Conservation (phyloP, 64 coral and sea anemone genomes). For the Pachyseris speciosa region DNA sequence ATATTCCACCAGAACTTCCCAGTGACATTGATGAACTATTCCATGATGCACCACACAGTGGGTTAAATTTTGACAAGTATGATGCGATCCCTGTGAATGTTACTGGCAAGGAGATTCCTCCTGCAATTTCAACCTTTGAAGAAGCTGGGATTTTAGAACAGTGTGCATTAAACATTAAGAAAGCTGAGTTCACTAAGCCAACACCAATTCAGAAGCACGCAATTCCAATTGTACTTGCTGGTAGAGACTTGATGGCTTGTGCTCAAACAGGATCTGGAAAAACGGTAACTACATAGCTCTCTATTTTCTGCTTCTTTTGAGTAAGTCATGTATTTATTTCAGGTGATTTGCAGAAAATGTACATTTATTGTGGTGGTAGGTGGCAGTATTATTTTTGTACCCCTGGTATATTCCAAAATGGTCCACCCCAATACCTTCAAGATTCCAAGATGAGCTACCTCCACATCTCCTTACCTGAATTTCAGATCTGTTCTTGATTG, state of each 20-base stretch:
- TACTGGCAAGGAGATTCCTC: slow-evolving; percentile 64
- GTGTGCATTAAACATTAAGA: slow-evolving; percentile 72
- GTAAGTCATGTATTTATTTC: neutral
- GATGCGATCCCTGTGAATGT: slow-evolving; percentile 88
- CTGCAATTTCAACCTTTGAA: slow-evolving; percentile 80
- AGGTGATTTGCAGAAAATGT: too few species aligned
- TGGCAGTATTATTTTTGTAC: too few species aligned
- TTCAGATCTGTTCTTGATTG: too few species aligned
- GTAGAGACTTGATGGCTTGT: slow-evolving; percentile 97
- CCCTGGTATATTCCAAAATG: too few species aligned
- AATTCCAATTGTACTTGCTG: slow-evolving; percentile 81
- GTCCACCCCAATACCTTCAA: too few species aligned
- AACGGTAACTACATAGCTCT: slow-evolving; percentile 71
- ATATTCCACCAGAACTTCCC: slow-evolving; percentile 89
- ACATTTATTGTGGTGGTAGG: too few species aligned
- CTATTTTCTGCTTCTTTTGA: neutral
- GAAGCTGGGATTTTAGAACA: slow-evolving; percentile 81
- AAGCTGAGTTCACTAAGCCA: slow-evolving; percentile 84
- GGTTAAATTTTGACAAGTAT: slow-evolving; percentile 95
- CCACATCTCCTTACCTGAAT: too few species aligned
- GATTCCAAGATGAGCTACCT: too few species aligned
- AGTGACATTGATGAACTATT: slow-evolving; percentile 76
- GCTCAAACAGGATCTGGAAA: slow-evolving; percentile 98
- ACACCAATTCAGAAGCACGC: slow-evolving; percentile 97
- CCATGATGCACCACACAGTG: slow-evolving; percentile 73